Evolutionary conservation across 2,888 invertebrate genomes (phyloP), one percentile per base, ranked within the genome.

Genomic region (Cetonia aurata): DNA sequence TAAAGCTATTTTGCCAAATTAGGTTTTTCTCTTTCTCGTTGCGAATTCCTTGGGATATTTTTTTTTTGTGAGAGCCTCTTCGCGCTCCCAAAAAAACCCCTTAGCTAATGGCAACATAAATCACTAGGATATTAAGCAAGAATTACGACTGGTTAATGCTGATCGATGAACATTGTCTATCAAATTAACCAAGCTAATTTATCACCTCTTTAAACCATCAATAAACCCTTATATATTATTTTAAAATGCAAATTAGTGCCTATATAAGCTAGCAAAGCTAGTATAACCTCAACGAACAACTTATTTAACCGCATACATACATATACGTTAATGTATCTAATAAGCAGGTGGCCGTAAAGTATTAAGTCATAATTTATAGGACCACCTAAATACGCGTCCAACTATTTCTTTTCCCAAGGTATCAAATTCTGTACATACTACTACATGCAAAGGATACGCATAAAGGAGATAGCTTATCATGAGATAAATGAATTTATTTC

Each of bases 1-100:
- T 68, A 57, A 60, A 69, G 69, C 69, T 69, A 69, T 69, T 69
- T 62, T 60, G 60, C 60, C 59, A 69, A 60, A 69, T 69, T 69
- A 69, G 59, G 31, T 53, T 52, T 60, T 60, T 62, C 41, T 41
- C 50, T 62, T 62, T 62, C 62, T 44, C 50, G 62, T 17, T 48
- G 50, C n/a, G 15, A 9, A 12, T 37, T 48, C 10, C 15, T 50
- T 10, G 1, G 15, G 37, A 50, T 48, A 48, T 44, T 31, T 60
- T 60, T 60, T 62, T 60, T 60, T 62, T 50, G 12, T 50, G 33
- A 37, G 62, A 50, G 33, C 62, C 37, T 33, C 33, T 33, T 9
- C 42, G 37, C 62, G 15, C 9, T n/a, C 48, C 1, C 48, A 13
- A 1, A 17, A 25, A 33, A 33, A n/a, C n/a, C 62, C 17, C 62